Evolutionary conservation across 2,888 invertebrate species (phyloP).

Genomic region (Callimorpha dominula): DNA sequence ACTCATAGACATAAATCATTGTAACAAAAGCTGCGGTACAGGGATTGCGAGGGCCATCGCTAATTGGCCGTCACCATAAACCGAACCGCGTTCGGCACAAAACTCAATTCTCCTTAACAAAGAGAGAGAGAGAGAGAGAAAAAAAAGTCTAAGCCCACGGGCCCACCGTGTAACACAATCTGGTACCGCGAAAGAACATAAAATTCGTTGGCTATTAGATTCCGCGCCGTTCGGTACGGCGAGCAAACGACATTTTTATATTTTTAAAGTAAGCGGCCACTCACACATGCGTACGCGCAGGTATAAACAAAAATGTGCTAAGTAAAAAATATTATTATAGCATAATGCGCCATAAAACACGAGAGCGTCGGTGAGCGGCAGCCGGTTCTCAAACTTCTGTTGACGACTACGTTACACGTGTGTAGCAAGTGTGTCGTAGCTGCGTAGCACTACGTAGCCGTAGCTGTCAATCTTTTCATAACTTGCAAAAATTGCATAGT

Average conservation of each 20-base stretch:
- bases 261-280: slow-evolving; percentile 56
- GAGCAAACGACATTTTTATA: slow-evolving; percentile 77
- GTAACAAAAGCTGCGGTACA: slow-evolving; percentile 75
- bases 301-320: slow-evolving; percentile 83
- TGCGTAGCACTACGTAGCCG: slow-evolving; percentile 47
- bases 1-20: slow-evolving; percentile 75
- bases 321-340: slow-evolving; percentile 86
- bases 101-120: slow-evolving; percentile 65
- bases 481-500: too few species aligned
- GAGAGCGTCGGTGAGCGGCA: slow-evolving; percentile 59
- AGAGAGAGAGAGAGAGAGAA: slow-evolving; percentile 61
- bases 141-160: slow-evolving; percentile 55
- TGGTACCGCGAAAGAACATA: slow-evolving; percentile 81
- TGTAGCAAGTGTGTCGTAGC: slow-evolving; percentile 57
- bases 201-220: slow-evolving; percentile 77
- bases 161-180: slow-evolving; percentile 73
- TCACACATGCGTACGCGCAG: slow-evolving; percentile 52
- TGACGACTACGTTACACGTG: slow-evolving; percentile 32
- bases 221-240: slow-evolving; percentile 62
- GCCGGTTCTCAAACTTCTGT: slow-evolving; percentile 69
- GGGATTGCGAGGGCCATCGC: slow-evolving; percentile 61
- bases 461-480: slow-evolving; percentile 20
- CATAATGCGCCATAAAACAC: slow-evolving; percentile 85
- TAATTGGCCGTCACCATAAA: slow-evolving; percentile 73
- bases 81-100: slow-evolving; percentile 55